phyloP scores from a whole-genome alignment of 30 jellyfish, hydroid and myxozoan species.

The Thelohanellus kitauei region DNA sequence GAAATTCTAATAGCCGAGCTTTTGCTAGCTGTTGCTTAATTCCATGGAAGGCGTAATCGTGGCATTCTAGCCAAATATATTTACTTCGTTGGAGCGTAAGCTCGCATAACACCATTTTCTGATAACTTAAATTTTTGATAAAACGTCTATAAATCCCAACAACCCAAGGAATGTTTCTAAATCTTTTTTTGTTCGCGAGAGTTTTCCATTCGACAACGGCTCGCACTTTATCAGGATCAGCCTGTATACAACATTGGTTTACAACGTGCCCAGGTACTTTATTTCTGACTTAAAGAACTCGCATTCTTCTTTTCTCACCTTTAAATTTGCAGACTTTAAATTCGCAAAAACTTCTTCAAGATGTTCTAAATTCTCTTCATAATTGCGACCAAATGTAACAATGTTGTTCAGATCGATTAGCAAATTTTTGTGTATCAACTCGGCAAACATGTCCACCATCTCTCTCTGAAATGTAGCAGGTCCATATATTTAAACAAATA shows the following conservation, averaged over 20 bases:
- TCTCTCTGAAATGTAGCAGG: slow-evolving; percentile 22
- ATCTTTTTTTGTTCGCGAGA: slow-evolving; percentile 4
- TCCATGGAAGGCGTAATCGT: neutral
- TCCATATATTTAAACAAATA: slow-evolving; percentile 17
- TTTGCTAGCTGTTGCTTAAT: slow-evolving; percentile 3
- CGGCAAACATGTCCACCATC: slow-evolving; percentile 13
- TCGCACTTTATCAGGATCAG: slow-evolving; percentile 9
- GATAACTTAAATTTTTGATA: neutral
- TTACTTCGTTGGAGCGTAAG: slow-evolving; percentile 5
- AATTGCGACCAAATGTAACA: slow-evolving; percentile 1
- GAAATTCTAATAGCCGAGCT: slow-evolving; percentile 14
- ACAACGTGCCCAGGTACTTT: slow-evolving; percentile 9
- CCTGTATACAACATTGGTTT: slow-evolving; percentile 1
- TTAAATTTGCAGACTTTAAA: slow-evolving; percentile 5
- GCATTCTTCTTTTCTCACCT: slow-evolving; percentile 10
- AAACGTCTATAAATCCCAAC: slow-evolving; percentile 4
- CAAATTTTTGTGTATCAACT: slow-evolving; percentile 9
- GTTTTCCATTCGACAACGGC: slow-evolving; percentile 8
- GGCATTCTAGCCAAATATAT: slow-evolving; percentile 3
- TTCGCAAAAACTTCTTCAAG: slow-evolving; percentile 4
- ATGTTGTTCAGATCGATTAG: slow-evolving; percentile 17
- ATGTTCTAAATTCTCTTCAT: slow-evolving; percentile 9
- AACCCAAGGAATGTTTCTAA: slow-evolving; percentile 14
- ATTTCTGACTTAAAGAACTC: slow-evolving; percentile 5
- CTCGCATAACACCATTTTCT: slow-evolving; percentile 1